Evolutionary conservation across 2,888 invertebrate species (phyloP), one percentile per base, ranked within the genome.

Genomic region (Stratiomys singularior): DNA sequence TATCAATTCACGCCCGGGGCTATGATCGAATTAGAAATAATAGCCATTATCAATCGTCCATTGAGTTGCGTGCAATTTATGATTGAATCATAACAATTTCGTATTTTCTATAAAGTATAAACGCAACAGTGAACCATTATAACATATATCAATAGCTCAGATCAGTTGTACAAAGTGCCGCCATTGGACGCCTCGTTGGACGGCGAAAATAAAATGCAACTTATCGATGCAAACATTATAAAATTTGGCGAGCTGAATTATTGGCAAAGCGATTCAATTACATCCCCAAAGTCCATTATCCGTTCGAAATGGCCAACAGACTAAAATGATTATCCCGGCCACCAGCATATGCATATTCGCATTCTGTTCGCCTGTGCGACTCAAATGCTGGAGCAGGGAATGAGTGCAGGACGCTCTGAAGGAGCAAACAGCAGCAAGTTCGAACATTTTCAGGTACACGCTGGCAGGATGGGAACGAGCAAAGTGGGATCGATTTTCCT

Each of bases 251-350:
- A 56, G 23, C 71, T 47, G 71, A 72, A 72, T 72, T 72, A 72
- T 72, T 69, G 71, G 52, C 30, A 72, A 72, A 52, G 71, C 71
- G 52, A 72, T 72, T 72, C 52, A 72, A 72, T 72, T 56, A 72
- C 71, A 72, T 52, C 71, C 30, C 71, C 37, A n/a, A 52, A 72
- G 71, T 72, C 71, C 71, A 72, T 72, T 72, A 72, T 72, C 71
- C 46, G 56, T 72, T 72, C 71, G 25, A 56, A 72, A 72, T 72
- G 44, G 23, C 71, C 71, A 72, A 52, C 52, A n/a, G 71, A 56
- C 71, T 72, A 72, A 72, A 72, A 72, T 72, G 71, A 52, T 52
- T 52, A 72, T 72, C 30, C 21, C 21, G 37, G 30, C 18, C 37
- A 13, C 37, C 15, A 1, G 28, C 66, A 30, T 37, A 66, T 37